phyloP scores from a whole-genome alignment of 2,888 invertebrate genomes.

The Buathra laborator region DNA sequence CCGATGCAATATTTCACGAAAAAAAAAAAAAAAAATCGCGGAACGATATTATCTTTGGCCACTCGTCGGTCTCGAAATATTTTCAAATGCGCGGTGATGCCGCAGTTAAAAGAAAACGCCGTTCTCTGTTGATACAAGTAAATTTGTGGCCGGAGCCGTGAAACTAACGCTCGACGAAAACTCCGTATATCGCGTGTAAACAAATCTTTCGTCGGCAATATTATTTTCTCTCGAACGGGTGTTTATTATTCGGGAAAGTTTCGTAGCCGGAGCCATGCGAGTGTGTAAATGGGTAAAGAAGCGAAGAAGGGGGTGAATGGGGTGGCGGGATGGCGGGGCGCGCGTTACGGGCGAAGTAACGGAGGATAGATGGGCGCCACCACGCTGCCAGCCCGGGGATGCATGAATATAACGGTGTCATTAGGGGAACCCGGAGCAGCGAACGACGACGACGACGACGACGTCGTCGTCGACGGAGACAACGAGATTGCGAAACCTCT shows the following conservation, averaged over 20 bases:
- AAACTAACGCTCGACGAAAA: neutral
- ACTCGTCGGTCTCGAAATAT: no score
- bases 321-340: neutral
- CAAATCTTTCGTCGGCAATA: slow-evolving; percentile 46
- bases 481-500: slow-evolving; percentile 55
- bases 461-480: slow-evolving; percentile 38
- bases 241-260: slow-evolving; percentile 41
- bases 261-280: slow-evolving; percentile 6
- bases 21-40: no score
- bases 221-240: slow-evolving; percentile 29
- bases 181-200: neutral
- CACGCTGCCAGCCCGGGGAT: slow-evolving; percentile 45
- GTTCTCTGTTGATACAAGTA: no score
- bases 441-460: neutral
- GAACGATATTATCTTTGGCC: no score
- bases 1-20: no score
- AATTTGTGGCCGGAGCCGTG: no score
- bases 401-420: slow-evolving; percentile 66
- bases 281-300: slow-evolving; percentile 1
- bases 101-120: no score
- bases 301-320: neutral
- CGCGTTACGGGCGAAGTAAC: slow-evolving; percentile 40
- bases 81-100: no score
- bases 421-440: slow-evolving; percentile 41
- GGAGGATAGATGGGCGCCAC: slow-evolving; percentile 25